Base-by-base conservation (phyloP, 2,888 invertebrate species). In the Idaea dimidiata region DNA sequence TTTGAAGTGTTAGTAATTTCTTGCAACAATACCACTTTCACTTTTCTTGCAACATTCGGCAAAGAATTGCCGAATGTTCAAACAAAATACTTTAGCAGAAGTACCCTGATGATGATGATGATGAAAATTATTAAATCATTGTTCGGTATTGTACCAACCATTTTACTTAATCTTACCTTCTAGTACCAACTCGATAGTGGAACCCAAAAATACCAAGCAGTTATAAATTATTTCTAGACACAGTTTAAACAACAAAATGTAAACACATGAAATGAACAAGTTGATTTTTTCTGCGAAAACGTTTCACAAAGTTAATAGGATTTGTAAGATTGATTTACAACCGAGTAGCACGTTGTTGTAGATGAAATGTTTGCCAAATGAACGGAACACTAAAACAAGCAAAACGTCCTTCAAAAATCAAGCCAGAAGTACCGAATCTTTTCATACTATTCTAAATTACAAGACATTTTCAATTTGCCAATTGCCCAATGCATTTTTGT, bases 281-380 rank as follows among this genome's bases (percentile, higher is more conserved):
- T 59, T 59, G 63, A 62, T 56, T 63, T 69, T 66, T 59, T 62
- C 61, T 57, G 62, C 64, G 54, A 60, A 66, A 66, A 55, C 33
- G 66, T 66, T 67, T 63, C 59, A 62, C 55, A 62, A 63, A 55
- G 61, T 16, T 61, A 62, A 63, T 66, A 64, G 61, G 60, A 65
- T 64, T 66, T 65, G 63, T 59, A 59, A 66, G 65, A 70, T 66
- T 66, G 68, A 70, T 68, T 70, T 68, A 70, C 62, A 16, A 58
- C 59, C 61, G 59, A 60, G 65, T 59, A 18, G 54, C 60, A 57
- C 60, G 66, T 64, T 66, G 66, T 64, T 66, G 69, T 66, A 67
- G 67, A 61, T 58, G 62, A 56, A 54, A 64, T 68, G 71, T 67
- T 69, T 69, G 63, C 58, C 63, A 57, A 57, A 64, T 68, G 66